Percentiles rank a stretch among this genome's conserved stretches.
Conservation (phyloP, 2,113 vertebrate genomes). For the Ceuthmochares aereus region DNA sequence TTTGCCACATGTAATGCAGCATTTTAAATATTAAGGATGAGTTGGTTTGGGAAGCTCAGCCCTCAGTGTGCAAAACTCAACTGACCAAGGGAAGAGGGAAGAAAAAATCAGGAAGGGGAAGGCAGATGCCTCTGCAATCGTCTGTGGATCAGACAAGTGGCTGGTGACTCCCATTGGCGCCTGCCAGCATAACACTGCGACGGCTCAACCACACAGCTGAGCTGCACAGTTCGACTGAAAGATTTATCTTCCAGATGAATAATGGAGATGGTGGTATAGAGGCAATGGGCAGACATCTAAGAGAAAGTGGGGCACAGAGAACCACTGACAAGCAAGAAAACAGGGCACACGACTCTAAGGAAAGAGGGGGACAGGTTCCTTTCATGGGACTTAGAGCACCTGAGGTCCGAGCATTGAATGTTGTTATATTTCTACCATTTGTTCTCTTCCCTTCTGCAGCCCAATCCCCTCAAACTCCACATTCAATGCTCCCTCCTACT, state of each 20-base stretch:
- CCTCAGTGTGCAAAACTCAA: fast-evolving
- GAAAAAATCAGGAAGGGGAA: neutral
- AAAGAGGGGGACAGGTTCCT: neutral
- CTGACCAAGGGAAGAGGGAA: neutral
- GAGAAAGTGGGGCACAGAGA: neutral
- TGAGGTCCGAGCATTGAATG: neutral
- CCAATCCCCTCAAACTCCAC: neutral
- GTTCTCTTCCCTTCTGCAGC: neutral
- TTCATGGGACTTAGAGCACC: too few relatives aligned
- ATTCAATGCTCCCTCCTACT: fast-evolving
- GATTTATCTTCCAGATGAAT: neutral
- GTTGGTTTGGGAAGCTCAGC: neutral
- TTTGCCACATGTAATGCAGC: neutral
- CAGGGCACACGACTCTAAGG: neutral
- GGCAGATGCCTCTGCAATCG: neutral
- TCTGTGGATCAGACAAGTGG: neutral
- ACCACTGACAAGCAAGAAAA: neutral
- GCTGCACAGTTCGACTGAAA: neutral
- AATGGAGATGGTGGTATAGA: neutral
- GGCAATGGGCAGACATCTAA: neutral
- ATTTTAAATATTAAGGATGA: neutral
- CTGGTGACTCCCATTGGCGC: neutral
- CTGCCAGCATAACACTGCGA: neutral
- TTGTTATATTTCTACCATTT: fast-evolving
- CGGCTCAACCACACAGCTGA: neutral